Evolutionary conservation across 2,888 invertebrate genomes (phyloP), one percentile per base, ranked within the genome.

Genomic region (Chrysina gloriosa): DNA sequence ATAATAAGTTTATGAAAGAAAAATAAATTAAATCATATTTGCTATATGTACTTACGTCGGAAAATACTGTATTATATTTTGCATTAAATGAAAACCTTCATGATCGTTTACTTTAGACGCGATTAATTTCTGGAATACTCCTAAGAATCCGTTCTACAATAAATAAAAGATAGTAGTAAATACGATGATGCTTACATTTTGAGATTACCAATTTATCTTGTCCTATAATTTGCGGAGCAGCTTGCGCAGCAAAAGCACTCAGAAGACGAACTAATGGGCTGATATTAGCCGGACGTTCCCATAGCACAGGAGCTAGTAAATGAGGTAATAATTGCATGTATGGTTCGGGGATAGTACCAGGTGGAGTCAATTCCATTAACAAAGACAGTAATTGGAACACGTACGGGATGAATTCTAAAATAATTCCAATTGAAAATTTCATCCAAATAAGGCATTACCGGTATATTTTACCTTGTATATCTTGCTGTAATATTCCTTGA

Each of bases 351-450:
- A 92, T 87, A 23, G 86, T 82, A 2, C 86, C 85, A 66, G 76
- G 77, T 27, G 78, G 81, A 16, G 81, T 77, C 69, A 92, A 84
- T 83, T 97, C 97, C 84, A 98, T 86, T 66, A 98, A 85, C 16
- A 98, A 85, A 0, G 97, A 95, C 39, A 98, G 85, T 84, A 99
- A 91, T 93, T 99, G 99, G 83, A 99, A 98, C 50, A 97, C 96
- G 84, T 99, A 99, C 0, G 98, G 98, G 84, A 98, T 94, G 85
- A 99, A 98, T 83, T 98, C 98, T 90, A 87, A 19, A 72, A 75
- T n/a, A 6, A 31, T 27, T 4, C 21, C 2, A 45, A 45, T 4
- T 5, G 7, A 21, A 21, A 16, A 16, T 45, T 19, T 45, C 23
- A 39, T n/a, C n/a, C n/a, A 63, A 64, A 48, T 45, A 23, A 14